phyloP scores from a whole-genome alignment of 2,888 invertebrate species.

The Anoplius nigerrimus region DNA sequence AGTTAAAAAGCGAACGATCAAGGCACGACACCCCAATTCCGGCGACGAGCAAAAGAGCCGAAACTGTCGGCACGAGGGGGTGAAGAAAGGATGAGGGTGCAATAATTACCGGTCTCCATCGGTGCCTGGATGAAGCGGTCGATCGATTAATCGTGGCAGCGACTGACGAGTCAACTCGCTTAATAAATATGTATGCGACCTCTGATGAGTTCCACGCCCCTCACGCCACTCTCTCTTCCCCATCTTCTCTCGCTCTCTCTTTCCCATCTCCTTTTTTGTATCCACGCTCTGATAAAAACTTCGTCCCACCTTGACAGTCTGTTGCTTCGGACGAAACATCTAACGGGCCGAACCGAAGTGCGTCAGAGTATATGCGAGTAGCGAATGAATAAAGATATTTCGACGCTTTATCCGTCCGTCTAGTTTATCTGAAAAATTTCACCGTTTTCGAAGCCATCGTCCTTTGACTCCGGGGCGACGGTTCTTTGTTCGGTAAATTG shows the following conservation, averaged over 20 bases:
- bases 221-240: background rate
- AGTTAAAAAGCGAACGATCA: background rate
- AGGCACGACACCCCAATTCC: no score
- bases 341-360: background rate
- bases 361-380: background rate
- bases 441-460: no score
- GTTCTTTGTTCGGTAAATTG: no score
- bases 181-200: slow-evolving; percentile 17
- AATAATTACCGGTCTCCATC: slow-evolving; percentile 14
- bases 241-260: slow-evolving; percentile 6
- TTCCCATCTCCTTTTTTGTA: background rate
- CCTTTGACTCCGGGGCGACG: no score
- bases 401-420: no score
- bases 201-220: slow-evolving; percentile 3
- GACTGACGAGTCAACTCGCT: slow-evolving; percentile 12
- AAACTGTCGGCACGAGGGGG: background rate
- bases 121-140: background rate
- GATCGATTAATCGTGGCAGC: slow-evolving; percentile 17
- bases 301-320: background rate
- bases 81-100: background rate
- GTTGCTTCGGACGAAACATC: background rate
- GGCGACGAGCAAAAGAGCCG: slow-evolving; percentile 4
- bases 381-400: no score
- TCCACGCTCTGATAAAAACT: background rate
- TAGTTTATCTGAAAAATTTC: no score